Percentiles rank a stretch among this genome's conserved stretches.
Evolutionary conservation across 2,888 invertebrate genomes (phyloP).

Genomic region (Zaprionus lineosus): DNA sequence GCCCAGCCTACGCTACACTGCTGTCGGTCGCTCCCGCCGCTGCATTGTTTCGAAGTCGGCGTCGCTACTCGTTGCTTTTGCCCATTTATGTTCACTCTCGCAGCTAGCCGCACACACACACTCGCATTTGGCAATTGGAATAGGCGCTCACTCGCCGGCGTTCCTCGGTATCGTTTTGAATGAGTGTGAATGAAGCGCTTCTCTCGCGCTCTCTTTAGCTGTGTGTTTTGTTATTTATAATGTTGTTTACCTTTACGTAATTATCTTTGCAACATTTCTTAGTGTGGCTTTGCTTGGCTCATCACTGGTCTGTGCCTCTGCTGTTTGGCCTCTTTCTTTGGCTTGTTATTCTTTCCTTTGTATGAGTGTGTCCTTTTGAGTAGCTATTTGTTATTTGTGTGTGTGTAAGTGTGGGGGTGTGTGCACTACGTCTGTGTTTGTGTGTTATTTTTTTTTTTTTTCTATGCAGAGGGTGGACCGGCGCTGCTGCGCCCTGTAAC

Average conservation of each 20-base stretch:
- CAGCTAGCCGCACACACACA: not conserved
- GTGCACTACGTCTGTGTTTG: too few species aligned
- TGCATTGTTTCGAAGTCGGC: conserved; percentile 40
- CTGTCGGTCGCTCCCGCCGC: conserved; percentile 21
- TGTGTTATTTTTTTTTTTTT: conserved; percentile 2
- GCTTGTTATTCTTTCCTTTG: conserved; percentile 20
- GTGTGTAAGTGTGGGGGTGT: not conserved
- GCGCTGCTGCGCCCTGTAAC: conserved; percentile 44
- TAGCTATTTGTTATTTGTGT: too few species aligned
- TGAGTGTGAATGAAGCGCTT: conserved; percentile 9
- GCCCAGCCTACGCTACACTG: conserved; percentile 44
- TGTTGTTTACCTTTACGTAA: conserved; percentile 79
- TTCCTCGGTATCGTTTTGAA: conserved; percentile 4
- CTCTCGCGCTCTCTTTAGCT: conserved; percentile 21
- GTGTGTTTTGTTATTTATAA: conserved; percentile 65
- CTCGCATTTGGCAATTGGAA: too few species aligned
- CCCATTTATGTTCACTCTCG: not conserved
- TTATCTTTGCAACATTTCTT: conserved; percentile 70
- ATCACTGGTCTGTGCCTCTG: conserved; percentile 17
- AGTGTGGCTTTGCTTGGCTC: conserved; percentile 23
- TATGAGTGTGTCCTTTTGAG: conserved; percentile 18
- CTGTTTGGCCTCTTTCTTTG: conserved; percentile 26
- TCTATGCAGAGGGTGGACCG: conserved; percentile 38
- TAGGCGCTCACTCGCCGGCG: conserved; percentile 40
- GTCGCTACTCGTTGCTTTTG: conserved; percentile 41